These are phyloP conservation scores for Eospalax fontanierii DNA, from an alignment of 2,797 vertebrate genomes.

Conservation along the genomic window DNA sequence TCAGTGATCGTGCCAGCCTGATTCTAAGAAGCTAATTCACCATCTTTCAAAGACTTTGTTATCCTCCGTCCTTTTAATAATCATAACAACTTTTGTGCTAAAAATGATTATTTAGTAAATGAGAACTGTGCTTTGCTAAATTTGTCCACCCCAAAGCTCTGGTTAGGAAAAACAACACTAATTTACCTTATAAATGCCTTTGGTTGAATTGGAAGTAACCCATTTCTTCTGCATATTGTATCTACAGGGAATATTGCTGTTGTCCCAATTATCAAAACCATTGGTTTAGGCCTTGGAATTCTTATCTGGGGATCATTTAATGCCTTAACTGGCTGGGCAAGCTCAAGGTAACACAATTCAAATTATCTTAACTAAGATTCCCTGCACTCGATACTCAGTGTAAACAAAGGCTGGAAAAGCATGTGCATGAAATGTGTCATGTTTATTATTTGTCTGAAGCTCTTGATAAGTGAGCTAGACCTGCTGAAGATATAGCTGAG, in stretches of 20 bases:
- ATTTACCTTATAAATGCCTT: conserved; percentile 29
- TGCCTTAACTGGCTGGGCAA: conserved; percentile 95
- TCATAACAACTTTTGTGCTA: background rate
- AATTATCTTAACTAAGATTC: conserved; percentile 39
- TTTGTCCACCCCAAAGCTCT: background rate
- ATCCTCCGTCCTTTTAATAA: background rate
- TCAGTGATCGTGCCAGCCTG: background rate
- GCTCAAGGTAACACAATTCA: conserved; percentile 92
- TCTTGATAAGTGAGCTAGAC: background rate
- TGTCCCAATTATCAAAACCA: conserved; percentile 94
- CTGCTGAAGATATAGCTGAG: background rate
- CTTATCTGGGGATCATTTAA: conserved; percentile 95
- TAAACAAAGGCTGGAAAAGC: background rate
- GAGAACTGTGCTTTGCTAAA: background rate
- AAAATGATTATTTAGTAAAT: conserved; percentile 31
- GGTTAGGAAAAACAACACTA: background rate
- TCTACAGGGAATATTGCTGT: conserved; percentile 93
- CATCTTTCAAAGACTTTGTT: conserved; percentile 14
- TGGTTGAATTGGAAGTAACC: conserved; percentile 40
- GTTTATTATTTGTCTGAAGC: background rate
- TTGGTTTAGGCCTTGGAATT: conserved; percentile 95
- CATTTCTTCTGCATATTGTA: conserved; percentile 59
- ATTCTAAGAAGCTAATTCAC: background rate
- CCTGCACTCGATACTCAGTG: background rate
- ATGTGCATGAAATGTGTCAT: background rate